Evolutionary conservation across 92 coral and sea anemone species (phyloP).

Genomic region (Montipora capitata): DNA sequence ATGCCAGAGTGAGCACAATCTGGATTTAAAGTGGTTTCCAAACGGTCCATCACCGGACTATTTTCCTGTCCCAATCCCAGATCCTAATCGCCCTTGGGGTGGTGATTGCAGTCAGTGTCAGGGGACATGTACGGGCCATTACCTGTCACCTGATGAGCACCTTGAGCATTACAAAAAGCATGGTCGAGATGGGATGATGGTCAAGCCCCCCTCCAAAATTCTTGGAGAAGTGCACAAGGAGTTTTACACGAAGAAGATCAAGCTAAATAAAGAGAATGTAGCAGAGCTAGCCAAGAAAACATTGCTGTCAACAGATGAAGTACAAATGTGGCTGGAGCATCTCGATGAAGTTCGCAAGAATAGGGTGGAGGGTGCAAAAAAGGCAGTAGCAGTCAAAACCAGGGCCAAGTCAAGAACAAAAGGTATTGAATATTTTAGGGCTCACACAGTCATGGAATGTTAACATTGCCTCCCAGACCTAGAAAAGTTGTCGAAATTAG

Average conservation of each 20-base stretch:
- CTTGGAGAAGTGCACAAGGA: no score
- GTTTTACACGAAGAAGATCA: no score
- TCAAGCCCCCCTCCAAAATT: not conserved
- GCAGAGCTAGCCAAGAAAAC: no score
- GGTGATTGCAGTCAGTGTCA: no score
- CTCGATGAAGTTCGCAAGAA: no score
- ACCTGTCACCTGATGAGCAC: slow-evolving; percentile 14
- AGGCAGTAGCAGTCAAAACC: not conserved
- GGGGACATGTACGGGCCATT: not conserved
- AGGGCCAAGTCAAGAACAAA: not conserved
- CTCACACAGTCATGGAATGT: not conserved
- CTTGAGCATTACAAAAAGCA: not conserved
- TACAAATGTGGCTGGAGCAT: no score
- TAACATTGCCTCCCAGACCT: not conserved
- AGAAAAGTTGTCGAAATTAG: not conserved
- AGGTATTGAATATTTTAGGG: not conserved
- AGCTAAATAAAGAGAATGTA: no score
- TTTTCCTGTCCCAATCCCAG: slow-evolving; percentile 54
- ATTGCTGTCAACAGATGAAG: no score
- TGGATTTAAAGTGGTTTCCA: slow-evolving; percentile 54
- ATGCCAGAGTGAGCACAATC: slow-evolving; percentile 18
- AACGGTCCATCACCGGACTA: slow-evolving; percentile 66
- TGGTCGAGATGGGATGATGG: not conserved
- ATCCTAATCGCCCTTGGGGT: no score
- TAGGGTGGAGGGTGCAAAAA: not conserved